Conservation (phyloP, 92 coral and sea anemone species). For the Pocillopora grandis region DNA sequence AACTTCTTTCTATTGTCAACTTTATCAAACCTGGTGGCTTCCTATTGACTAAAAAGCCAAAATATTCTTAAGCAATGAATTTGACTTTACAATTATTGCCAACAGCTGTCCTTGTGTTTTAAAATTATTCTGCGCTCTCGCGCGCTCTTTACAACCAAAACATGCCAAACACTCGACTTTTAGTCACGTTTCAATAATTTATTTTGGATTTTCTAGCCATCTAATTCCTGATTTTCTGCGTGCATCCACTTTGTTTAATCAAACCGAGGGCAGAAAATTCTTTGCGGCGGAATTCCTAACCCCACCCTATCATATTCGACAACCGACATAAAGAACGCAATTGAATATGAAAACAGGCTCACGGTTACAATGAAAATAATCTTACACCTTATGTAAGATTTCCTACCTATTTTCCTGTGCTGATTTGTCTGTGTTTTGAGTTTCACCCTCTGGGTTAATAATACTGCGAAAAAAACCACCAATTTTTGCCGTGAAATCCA, state of each 20-base stretch:
- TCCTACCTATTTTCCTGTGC: slow-evolving; percentile 45
- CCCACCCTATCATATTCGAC: slow-evolving; percentile 19
- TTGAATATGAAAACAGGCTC: slow-evolving; percentile 29
- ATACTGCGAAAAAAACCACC: slow-evolving; percentile 93
- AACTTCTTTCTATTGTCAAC: slow-evolving; percentile 25
- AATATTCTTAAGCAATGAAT: slow-evolving; percentile 48
- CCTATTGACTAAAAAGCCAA: slow-evolving; percentile 41
- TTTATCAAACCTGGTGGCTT: slow-evolving; percentile 33
- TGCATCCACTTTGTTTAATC: background rate
- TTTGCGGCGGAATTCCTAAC: slow-evolving; percentile 34
- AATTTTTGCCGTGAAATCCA: slow-evolving; percentile 88
- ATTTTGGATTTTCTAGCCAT: slow-evolving; percentile 40
- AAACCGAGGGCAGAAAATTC: background rate
- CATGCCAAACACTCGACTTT: slow-evolving; percentile 36
- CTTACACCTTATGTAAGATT: slow-evolving; percentile 7
- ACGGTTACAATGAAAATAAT: slow-evolving; percentile 17
- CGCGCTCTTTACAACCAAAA: slow-evolving; percentile 46
- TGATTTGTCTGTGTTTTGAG: slow-evolving; percentile 27
- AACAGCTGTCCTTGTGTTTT: slow-evolving; percentile 56
- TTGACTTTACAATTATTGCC: slow-evolving; percentile 86
- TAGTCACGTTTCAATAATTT: slow-evolving; percentile 35
- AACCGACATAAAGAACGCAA: slow-evolving; percentile 36
- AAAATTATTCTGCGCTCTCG: slow-evolving; percentile 29
- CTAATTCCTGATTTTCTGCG: slow-evolving; percentile 11
- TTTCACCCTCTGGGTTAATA: slow-evolving; percentile 77